phyloP scores from a whole-genome alignment of 2,888 invertebrate species.

The Mimas tiliae region DNA sequence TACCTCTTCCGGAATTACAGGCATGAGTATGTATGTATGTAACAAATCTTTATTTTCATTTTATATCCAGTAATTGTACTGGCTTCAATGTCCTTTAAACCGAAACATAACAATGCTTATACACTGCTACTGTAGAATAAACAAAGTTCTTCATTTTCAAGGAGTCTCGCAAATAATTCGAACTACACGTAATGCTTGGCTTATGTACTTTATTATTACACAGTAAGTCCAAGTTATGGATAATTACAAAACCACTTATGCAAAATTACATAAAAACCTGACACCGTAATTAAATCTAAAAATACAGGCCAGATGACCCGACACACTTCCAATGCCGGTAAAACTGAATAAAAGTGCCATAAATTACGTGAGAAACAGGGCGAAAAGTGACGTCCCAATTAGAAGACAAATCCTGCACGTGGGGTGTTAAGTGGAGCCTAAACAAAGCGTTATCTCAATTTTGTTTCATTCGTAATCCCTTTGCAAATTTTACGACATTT shows the following conservation, averaged over 20 bases:
- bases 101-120: too few species aligned
- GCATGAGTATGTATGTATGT: too few species aligned
- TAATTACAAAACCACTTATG: neutral
- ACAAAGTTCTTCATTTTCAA: too few species aligned
- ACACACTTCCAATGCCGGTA: constrained; percentile 17
- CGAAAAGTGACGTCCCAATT: constrained; percentile 55
- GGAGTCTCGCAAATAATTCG: too few species aligned
- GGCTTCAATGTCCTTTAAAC: too few species aligned
- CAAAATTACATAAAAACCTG: neutral
- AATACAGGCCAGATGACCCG: constrained; percentile 16
- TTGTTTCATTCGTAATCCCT: constrained; percentile 51
- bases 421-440: constrained; percentile 66
- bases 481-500: constrained; percentile 45
- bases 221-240: neutral
- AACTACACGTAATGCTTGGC: too few species aligned
- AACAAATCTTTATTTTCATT: too few species aligned
- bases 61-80: too few species aligned
- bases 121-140: too few species aligned
- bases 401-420: constrained; percentile 47
- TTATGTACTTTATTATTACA: neutral
- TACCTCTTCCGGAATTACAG: too few species aligned
- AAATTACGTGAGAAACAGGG: constrained; percentile 50
- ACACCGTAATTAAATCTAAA: constrained; percentile 14
- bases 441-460: constrained; percentile 57
- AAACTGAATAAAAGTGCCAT: constrained; percentile 38